These are phyloP conservation scores for Hafferia zeledoni DNA, from an alignment of 2,797 vertebrate genomes.

Conservation along the genomic window DNA sequence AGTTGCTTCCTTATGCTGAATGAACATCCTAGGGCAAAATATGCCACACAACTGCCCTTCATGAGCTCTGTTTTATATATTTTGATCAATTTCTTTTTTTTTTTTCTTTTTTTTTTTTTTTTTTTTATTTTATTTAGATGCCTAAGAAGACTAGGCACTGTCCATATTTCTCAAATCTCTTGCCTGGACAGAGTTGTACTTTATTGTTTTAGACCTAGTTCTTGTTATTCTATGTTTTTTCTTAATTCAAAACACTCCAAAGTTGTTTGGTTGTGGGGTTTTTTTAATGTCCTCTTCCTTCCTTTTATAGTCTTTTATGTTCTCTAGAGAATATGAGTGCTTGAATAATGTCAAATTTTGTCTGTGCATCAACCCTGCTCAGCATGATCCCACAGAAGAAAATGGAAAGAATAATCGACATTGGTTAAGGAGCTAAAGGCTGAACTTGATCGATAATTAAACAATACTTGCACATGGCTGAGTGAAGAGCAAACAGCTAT, in stretches of 20 bases:
- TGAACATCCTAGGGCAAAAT: not conserved
- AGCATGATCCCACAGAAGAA: slow-evolving; percentile 23
- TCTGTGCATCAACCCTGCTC: not conserved
- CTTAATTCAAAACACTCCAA: slow-evolving; percentile 38
- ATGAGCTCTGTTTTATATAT: not conserved
- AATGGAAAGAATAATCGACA: slow-evolving; percentile 40
- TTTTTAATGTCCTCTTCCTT: not conserved
- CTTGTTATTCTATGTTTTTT: slow-evolving; percentile 38
- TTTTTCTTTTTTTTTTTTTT: not conserved
- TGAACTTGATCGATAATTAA: slow-evolving; percentile 66
- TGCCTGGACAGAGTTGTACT: slow-evolving; percentile 23
- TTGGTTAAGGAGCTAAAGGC: slow-evolving; percentile 53
- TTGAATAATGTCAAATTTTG: slow-evolving; percentile 36
- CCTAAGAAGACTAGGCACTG: not conserved
- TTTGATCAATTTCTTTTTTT: not conserved
- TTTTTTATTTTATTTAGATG: slow-evolving; percentile 7
- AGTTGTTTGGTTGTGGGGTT: not conserved
- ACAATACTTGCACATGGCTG: not conserved
- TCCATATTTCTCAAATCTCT: slow-evolving; percentile 30
- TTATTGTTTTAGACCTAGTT: slow-evolving; percentile 52
- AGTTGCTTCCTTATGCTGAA: not conserved
- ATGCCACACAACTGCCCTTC: not conserved
- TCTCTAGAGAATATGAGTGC: not conserved
- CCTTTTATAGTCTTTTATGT: slow-evolving; percentile 42
- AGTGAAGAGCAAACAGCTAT: slow-evolving; percentile 32